These are phyloP conservation scores for Nothura maculosa DNA, from an alignment of 2,797 vertebrate genomes.

Conservation along the genomic window DNA sequence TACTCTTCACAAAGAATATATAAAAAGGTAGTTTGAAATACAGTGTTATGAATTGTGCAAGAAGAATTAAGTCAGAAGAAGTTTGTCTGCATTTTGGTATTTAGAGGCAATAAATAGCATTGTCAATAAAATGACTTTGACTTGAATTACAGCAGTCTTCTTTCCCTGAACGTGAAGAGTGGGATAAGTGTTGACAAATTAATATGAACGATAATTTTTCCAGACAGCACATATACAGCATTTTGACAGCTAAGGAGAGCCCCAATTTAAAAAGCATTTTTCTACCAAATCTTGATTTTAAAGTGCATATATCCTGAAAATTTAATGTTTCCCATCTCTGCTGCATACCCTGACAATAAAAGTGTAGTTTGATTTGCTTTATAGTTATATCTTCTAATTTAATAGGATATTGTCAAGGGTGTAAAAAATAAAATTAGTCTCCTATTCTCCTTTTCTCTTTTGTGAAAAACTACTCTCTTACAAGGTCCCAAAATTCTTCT, in stretches of 20 bases:
- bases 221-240: background rate
- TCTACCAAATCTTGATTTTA: conserved; percentile 3
- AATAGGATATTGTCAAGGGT: background rate
- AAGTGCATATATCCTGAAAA: conserved; percentile 21
- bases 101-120: conserved; percentile 38
- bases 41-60: background rate
- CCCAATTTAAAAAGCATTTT: conserved; percentile 44
- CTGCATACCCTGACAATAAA: background rate
- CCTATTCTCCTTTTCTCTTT: background rate
- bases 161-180: background rate
- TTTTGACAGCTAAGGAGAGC: conserved; percentile 60
- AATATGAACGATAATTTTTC: conserved; percentile 34
- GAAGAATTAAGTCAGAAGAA: background rate
- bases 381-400: conserved; percentile 11
- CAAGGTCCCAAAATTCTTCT: background rate
- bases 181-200: conserved; percentile 17
- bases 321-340: background rate
- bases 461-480: background rate
- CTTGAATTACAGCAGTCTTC: conserved; percentile 18
- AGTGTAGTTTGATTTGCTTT: background rate
- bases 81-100: background rate
- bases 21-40: background rate
- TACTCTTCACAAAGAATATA: background rate
- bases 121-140: conserved; percentile 27
- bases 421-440: conserved; percentile 21